Evolutionary conservation across 2,797 vertebrate genomes (phyloP), one percentile per base, ranked within the genome.

Genomic region (Psittacula derbiana): DNA sequence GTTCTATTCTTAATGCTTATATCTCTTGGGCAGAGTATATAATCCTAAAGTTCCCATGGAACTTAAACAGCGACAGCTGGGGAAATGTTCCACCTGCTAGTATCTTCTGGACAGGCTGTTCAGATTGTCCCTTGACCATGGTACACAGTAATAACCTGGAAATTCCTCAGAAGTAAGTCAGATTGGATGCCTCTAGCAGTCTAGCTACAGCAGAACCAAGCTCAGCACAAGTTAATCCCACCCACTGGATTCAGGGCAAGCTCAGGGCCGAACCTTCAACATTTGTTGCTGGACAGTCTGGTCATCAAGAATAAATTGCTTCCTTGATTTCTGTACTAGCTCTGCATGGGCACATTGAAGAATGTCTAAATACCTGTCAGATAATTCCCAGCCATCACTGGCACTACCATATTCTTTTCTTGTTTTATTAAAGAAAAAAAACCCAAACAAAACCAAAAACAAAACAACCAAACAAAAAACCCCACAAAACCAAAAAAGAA

Each of bases 1-100:
- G 8, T 67, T 94, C 67, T 81, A 62, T 93, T 92, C 96, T 94
- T 95, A 92, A 93, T 44, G 20, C 17, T 82, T 43, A 61, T 19
- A 49, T 90, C 80, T 92, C 75, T 88, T 53, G 46, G n/a, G 60
- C 16, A 78, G 57, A 87, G 46, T 50, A 62, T 7, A 38, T 15
- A 25, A 18, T 25, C 31, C n/a, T 88, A 40, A 76, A 92, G 89
- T 46, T 89, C 28, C 82, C 16, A 15, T 49, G 53, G 41, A 90
- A 65, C 8, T 91, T 70, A 46, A 72, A 52, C 20, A 60, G 40
- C 24, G 52, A 52, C 33, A 78, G 41, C 12, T 1, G 0, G 36
- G 12, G n/a, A 78, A 82, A 83, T 28, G 16, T 13, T 80, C 41
- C 31, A 36, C 23, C 20, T 67, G 53, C 46, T 66, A 49, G 13